Base-by-base conservation (phyloP, 2,888 invertebrate genomes). In the Cenopis cana region DNA sequence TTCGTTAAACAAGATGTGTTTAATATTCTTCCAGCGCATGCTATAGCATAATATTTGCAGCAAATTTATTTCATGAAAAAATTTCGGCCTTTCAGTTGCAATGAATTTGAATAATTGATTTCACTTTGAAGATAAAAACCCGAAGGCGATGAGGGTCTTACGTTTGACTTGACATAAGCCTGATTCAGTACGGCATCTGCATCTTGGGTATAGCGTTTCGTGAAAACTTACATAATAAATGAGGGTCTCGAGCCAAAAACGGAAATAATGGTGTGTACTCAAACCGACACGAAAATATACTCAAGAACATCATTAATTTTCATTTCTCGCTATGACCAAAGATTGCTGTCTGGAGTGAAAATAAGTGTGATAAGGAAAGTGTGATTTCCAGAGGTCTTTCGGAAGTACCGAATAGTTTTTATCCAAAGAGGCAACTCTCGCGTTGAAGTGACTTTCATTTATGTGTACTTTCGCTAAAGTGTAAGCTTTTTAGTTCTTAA, bases 241-340 rank as follows among this genome's bases (percentile, higher is more conserved):
- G 91, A 88, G 88, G 89, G 87, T 86, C 82, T 82, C 82, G 81
- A 83, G 86, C 91, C 89, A 90, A 90, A 92, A 91, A 84, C 87
- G 86, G 87, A 90, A 92, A 84, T 87, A 93, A 93, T 92, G 90
- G 90, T 90, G 87, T 90, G 86, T 91, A 90, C 93, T 93, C 90
- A 88, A 89, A 91, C 88, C 89, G 82, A 93, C 93, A 93, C 88
- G 93, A 91, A 93, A 93, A 93, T 91, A 93, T 93, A 93, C 93
- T 93, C 86, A 82, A 84, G 84, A 78, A 86, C 77, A 84, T 85
- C 91, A 93, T 93, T 93, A 91, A 93, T 93, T 92, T 91, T 93
- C 92, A 93, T 93, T 93, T 89, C 86, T 81, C 81, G 85, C 82
- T 87, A 89, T 89, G 89, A 85, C 87, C 86, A 82, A 80, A 85